Base-by-base conservation (phyloP, 1,140 invertebrate genomes). In the Leptinotarsa lineolata region DNA sequence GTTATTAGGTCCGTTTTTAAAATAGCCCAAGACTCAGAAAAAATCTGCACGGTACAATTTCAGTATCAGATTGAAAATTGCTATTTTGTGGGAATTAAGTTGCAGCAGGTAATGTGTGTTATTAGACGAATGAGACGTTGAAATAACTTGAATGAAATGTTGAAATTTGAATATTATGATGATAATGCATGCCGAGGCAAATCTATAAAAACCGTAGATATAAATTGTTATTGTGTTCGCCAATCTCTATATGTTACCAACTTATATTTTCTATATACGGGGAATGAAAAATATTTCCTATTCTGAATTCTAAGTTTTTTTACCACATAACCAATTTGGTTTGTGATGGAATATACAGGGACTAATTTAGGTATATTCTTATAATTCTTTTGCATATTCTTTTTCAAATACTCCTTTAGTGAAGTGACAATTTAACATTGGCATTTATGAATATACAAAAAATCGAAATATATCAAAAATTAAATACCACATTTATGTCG, bases 61-160 rank as follows among this genome's bases (percentile, higher is more conserved):
- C 63, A 77, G 76, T 81, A 82, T 83, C 81, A 81, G 81, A 83
- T 82, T 83, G 82, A 83, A 82, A 82, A 81, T 83, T 82, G 80
- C 81, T 80, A 81, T 83, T 83, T 81, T 80, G 78, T 77, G 76
- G 77, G 82, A 82, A 83, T 83, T 83, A 83, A 82, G 81, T 82
- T 82, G 81, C 81, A 81, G 76, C 74, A 72, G 63, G 68, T 80
- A 80, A 81, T 81, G 74, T 81, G 70, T 80, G 80, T 82, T 81
- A 83, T 83, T 83, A 82, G 60, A 69, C 8, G 76, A 72, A 76
- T 79, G 70, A 76, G 70, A 73, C 72, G 70, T 71, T 76, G 72
- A 74, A 74, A 73, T 77, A 70, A 75, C 71, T 63, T 66, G 74
- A 73, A 76, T 79, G 70, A 77, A 74, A 74, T 72, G 66, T 72